Evolutionary conservation across 2,888 invertebrate genomes (phyloP).

Genomic region (Hermaeophaga mercurialis): DNA sequence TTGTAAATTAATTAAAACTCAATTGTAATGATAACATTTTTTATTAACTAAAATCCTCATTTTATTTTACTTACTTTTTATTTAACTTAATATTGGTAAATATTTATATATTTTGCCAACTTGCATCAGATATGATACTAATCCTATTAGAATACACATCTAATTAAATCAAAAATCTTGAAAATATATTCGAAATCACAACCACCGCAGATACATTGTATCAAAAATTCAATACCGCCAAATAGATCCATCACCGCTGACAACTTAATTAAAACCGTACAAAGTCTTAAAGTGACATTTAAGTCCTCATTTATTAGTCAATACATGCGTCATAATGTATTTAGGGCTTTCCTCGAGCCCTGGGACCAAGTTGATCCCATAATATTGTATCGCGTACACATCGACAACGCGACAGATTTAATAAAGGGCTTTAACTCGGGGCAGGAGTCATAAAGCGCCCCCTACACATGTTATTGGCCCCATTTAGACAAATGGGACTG

Average conservation of each 20-base stretch:
- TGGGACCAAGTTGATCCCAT: conserved; percentile 33
- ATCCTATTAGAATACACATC: too few relatives aligned
- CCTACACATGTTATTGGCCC: neutral
- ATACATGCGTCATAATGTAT: conserved; percentile 45
- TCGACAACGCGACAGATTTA: conserved; percentile 41
- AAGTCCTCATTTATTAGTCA: conserved; percentile 41
- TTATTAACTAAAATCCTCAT: too few relatives aligned
- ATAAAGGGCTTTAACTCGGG: conserved; percentile 39
- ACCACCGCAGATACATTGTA: neutral
- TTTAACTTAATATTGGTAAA: too few relatives aligned
- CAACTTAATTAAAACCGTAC: conserved; percentile 39
- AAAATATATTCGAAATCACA: too few relatives aligned
- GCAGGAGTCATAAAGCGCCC: neutral
- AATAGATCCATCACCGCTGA: conserved; percentile 31
- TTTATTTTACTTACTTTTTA: too few relatives aligned
- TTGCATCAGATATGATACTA: too few relatives aligned
- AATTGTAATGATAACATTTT: too few relatives aligned
- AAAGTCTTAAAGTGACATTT: conserved; percentile 28
- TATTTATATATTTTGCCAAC: too few relatives aligned
- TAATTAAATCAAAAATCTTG: too few relatives aligned
- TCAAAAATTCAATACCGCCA: conserved; percentile 6
- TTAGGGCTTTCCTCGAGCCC: conserved; percentile 36
- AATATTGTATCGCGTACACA: conserved; percentile 31
- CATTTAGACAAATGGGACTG: neutral
- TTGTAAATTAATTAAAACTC: too few relatives aligned